Evolutionary conservation across 35 echinoderm and acorn worm species (phyloP), one percentile per base, ranked within the genome.

Genomic region (Chiridota heheva): DNA sequence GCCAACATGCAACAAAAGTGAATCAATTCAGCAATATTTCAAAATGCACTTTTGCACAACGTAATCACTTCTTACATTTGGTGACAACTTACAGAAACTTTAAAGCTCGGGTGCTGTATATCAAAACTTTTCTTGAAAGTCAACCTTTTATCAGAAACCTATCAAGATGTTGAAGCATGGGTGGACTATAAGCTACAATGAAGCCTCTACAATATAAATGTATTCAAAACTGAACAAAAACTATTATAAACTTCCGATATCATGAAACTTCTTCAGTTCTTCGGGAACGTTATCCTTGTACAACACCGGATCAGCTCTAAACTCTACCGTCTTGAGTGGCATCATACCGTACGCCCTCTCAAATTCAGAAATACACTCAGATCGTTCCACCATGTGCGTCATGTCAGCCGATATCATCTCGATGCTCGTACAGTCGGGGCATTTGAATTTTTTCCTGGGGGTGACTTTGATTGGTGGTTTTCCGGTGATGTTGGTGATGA

Each of bases 381-480:
- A 98, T 36, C 95, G 33, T 40, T 91, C 87, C 44, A 88, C 95
- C 95, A 98, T 98, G 75, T 98, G 89, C 22, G 77, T 86, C 16
- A 88, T 90, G 61, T 98, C 89, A 26, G 95, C 89, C 39, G 95
- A 98, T 28, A 98, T 88, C 72, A 92, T 91, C 40, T 85, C 80
- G 1, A 40, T 75, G 48, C 78, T 88, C 64, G 84, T 88, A 39
- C 95, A 98, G 60, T 98, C 89, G 3, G 95, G 95, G 40, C 95
- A 98, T 46, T 98, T 98, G 85, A 98, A 98, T 42, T 98, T 98
- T 73, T 98, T 98, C 13, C 89, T 72, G 2, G 95, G 95, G 26
- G 95, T 91, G 38, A 98, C 95, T 31, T 98, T 98, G 61, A 98
- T 91, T n/a, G 95, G 95, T 41, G 95, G 80, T 63, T 98, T 98